Base-by-base conservation (phyloP, 2,797 vertebrate species). In the Tokudaia muenninki region DNA sequence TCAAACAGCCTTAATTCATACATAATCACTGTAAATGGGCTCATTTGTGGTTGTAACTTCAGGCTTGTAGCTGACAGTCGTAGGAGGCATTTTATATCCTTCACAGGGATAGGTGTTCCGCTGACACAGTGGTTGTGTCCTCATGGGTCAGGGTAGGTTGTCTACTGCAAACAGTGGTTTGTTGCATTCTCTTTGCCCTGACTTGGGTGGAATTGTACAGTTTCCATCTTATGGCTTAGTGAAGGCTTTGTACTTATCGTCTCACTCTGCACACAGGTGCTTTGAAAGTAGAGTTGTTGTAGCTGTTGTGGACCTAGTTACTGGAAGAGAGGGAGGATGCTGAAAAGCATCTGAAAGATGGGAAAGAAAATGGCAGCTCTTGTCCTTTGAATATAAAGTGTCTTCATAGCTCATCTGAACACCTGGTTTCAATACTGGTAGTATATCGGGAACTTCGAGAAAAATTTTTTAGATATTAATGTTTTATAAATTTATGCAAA, bases 1-100 rank as follows among this genome's bases (percentile, higher is more conserved):
- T 29, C 52, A 87, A 94, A 94, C 24, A 80, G 12, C 22, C 80
- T 84, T 96, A 91, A 93, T 75, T 96, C 34, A 63, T 90, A 81
- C 26, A 26, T 92, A 63, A 95, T 77, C 24, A 80, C 0, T 83
- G 37, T 91, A 67, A 91, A n/a, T 83, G 77, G 47, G 5, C 82
- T 94, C 47, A 55, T 92, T 87, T 90, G 81, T 92, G 55, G 9
- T 94, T 79, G 21, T 55, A n/a, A 78, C 87, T 75, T 87, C 61
- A 37, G 34, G 59, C 83, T 34, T 92, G 24, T 94, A 59, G 72
- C 22, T 92, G 63, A 92, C 37, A 87, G 44, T 65, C 17, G 1
- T 65, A n/a, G 22, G 29, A 86, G 11, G 13, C 57, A 26, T 75
- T 97, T 86, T 70, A 37, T 80, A 19, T 52, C 78, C 74, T 95